Percentiles rank a stretch among this genome's conserved stretches.
Evolutionary conservation across 2,888 invertebrate genomes (phyloP).

Genomic region (Cheilosia impressa): DNA sequence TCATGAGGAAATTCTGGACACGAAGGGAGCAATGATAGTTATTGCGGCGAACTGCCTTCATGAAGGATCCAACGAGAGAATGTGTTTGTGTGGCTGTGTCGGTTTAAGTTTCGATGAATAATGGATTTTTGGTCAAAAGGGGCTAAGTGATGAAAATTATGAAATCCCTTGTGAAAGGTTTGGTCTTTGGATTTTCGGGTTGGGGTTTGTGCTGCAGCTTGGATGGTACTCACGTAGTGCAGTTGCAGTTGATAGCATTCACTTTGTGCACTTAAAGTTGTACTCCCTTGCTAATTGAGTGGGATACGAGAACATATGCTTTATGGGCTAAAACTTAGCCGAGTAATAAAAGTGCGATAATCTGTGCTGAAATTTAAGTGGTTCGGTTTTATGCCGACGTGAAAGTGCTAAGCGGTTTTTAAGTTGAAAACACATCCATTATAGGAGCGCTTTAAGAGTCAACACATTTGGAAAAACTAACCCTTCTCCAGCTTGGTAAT

Average conservation of each 20-base stretch:
- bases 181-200: not conserved
- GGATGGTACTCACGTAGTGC: not conserved
- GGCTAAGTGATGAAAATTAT: constrained; percentile 59
- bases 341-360: constrained; percentile 7
- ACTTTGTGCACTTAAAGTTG: constrained; percentile 8
- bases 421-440: no score
- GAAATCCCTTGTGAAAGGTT: constrained; percentile 59
- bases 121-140: constrained; percentile 66
- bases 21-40: constrained; percentile 16
- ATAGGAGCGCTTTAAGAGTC: no score
- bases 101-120: constrained; percentile 63
- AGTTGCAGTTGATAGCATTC: constrained; percentile 4
- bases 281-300: constrained; percentile 32
- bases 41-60: constrained; percentile 32
- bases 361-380: not conserved
- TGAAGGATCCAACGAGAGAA: constrained; percentile 4
- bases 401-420: no score
- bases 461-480: no score
- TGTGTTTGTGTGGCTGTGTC: constrained; percentile 16
- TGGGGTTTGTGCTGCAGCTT: not conserved
- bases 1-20: constrained; percentile 48
- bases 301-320: not conserved
- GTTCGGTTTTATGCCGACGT: no score
- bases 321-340: not conserved
- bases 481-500: no score